phyloP scores from a whole-genome alignment of 2,113 vertebrate genomes.

The Brienomyrus longianalis region DNA sequence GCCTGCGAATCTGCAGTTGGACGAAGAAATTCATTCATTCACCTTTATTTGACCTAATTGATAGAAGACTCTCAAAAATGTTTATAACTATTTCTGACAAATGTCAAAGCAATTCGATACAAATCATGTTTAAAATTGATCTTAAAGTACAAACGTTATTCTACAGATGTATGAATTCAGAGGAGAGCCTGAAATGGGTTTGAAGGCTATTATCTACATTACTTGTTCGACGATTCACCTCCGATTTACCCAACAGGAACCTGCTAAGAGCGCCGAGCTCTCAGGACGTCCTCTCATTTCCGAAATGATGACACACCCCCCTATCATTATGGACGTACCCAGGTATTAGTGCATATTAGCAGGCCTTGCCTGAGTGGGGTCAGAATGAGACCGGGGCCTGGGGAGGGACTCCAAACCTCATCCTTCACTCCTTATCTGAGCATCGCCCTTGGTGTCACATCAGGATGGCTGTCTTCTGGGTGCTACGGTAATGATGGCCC shows the following conservation, averaged over 20 bases:
- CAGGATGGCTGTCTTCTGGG: conserved; percentile 40
- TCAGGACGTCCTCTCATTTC: background rate
- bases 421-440: conserved; percentile 47
- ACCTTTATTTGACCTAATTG: background rate
- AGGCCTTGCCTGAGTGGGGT: background rate
- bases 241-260: background rate
- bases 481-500: conserved; percentile 39
- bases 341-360: background rate
- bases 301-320: background rate
- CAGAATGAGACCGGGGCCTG: background rate
- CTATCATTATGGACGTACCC: background rate
- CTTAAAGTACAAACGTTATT: background rate
- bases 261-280: background rate
- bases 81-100: background rate
- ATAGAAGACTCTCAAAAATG: background rate
- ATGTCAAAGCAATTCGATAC: background rate
- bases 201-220: background rate
- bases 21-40: background rate
- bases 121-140: background rate
- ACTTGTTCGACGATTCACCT: background rate
- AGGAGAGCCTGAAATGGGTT: background rate
- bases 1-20: background rate
- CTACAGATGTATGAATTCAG: background rate
- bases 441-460: conserved; percentile 39
- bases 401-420: conserved; percentile 13